Evolutionary conservation across 2,888 invertebrate genomes (phyloP).

Genomic region (Drosophila anomalipes): DNA sequence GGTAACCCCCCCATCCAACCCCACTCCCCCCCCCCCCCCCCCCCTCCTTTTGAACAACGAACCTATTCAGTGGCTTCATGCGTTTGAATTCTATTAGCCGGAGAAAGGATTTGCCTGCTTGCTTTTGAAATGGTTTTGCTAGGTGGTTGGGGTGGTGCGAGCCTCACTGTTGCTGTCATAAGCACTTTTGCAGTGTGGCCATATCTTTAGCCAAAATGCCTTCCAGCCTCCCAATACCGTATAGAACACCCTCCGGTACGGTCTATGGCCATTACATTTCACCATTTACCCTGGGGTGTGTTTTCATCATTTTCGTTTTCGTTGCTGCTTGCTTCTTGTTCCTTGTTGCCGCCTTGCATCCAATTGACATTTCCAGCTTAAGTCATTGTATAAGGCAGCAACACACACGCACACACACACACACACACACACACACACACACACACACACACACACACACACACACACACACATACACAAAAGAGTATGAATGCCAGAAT

Average conservation of each 20-base stretch:
- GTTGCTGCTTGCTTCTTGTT: constrained; percentile 36
- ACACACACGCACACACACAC: constrained; percentile 44
- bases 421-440: constrained; percentile 28
- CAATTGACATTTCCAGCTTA: constrained; percentile 80
- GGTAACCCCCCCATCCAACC: constrained; percentile 36
- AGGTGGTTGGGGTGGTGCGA: not conserved
- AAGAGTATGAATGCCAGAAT: constrained; percentile 47
- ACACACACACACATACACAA: constrained; percentile 20
- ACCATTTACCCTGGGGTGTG: constrained; percentile 74
- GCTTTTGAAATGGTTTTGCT: constrained; percentile 36
- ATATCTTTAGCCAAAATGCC: constrained; percentile 50
- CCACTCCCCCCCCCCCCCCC: too few relatives aligned
- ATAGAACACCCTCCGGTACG: not conserved
- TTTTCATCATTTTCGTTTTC: constrained; percentile 66
- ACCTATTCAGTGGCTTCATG: constrained; percentile 78
- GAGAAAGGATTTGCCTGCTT: constrained; percentile 70
- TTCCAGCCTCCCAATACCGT: not conserved
- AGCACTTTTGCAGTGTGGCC: constrained; percentile 69
- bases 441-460: constrained; percentile 44
- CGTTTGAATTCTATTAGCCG: constrained; percentile 78
- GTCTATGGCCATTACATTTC: constrained; percentile 48
- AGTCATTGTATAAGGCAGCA: constrained; percentile 74
- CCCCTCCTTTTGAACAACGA: constrained; percentile 65
- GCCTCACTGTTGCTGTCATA: constrained; percentile 63
- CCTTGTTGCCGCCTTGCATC: constrained; percentile 64